Evolutionary conservation across 2,113 vertebrate genomes (phyloP), one percentile per base, ranked within the genome.

Genomic region (Larimichthys crocea): DNA sequence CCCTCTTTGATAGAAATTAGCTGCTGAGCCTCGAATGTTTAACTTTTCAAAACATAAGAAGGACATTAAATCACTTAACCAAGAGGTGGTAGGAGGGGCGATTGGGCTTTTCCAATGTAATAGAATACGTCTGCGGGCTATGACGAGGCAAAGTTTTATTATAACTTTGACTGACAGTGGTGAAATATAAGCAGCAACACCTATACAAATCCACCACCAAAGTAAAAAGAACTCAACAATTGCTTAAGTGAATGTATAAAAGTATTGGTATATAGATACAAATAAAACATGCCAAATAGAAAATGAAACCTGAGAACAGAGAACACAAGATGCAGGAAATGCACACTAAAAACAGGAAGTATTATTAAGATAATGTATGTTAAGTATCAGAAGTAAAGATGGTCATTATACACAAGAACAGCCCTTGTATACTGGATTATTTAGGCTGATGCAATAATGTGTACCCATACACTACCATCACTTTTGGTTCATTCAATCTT

Each of bases 401-500:
- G n/a, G 11, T 20, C 12, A 60, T 48, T 44, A 10, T 11, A 3
- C 19, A 63, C 29, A 10, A 22, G 12, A 55, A 5, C 26, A 3
- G 22, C 12, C n/a, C n/a, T 44, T 44, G 9, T 26, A 7, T 7
- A 44, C 35, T 26, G 31, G 6, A 22, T 31, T 20, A 16, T n/a
- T 65, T 31, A 11, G n/a, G 8, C 53, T 77, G 53, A 60, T 76
- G 61, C 49, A 76, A 29, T 44, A 3, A n/a, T 3, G 5, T 64
- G 73, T 15, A 55, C 26, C 10, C 4, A 42, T 14, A 40, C 11
- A 22, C 55, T 40, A 26, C 26, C 26, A 40, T 40, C 7, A 40
- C 35, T 40, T 40, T 40, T 60, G 44, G 10, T 1, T 57, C 3
- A 10, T 46, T 24, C 20, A 14, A 26, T 59, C 3, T 9, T 8